A percentile compares a stretch with the other conserved stretches of the same genome.
Conservation (phyloP, 1,140 invertebrate species). For the Globodera rostochiensis region DNA sequence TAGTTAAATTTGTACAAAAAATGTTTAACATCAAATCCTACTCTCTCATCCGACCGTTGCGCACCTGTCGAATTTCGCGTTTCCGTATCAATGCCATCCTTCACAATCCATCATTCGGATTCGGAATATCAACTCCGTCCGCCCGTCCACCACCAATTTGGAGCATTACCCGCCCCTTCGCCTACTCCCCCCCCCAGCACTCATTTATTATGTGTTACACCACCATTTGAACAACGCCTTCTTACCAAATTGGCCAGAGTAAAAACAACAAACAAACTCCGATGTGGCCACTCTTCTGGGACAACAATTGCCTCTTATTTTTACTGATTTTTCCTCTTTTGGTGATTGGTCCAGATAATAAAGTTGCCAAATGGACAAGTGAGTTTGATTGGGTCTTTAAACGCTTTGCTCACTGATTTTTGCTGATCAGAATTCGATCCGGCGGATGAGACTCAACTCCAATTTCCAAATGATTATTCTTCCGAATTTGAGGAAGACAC, state of each 20-base stretch:
- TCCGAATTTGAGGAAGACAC: slow-evolving; percentile 26
- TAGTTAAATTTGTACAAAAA: too few species aligned
- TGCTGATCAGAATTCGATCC: neutral
- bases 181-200: neutral
- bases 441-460: slow-evolving; percentile 17
- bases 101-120: neutral
- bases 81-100: neutral
- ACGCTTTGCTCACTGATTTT: neutral
- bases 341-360: neutral
- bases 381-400: neutral
- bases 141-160: neutral
- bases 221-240: neutral
- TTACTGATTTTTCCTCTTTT: neutral
- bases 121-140: neutral
- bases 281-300: neutral
- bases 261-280: neutral
- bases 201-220: neutral
- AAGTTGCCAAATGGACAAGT: neutral
- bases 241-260: neutral
- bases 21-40: too few species aligned
- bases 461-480: slow-evolving; percentile 16
- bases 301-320: neutral
- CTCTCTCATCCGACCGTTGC: too few species aligned
- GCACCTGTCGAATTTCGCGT: too few species aligned
- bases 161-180: neutral